Evolutionary conservation across 1,140 invertebrate genomes (phyloP).

Genomic region (Atopsyche davidsoni): DNA sequence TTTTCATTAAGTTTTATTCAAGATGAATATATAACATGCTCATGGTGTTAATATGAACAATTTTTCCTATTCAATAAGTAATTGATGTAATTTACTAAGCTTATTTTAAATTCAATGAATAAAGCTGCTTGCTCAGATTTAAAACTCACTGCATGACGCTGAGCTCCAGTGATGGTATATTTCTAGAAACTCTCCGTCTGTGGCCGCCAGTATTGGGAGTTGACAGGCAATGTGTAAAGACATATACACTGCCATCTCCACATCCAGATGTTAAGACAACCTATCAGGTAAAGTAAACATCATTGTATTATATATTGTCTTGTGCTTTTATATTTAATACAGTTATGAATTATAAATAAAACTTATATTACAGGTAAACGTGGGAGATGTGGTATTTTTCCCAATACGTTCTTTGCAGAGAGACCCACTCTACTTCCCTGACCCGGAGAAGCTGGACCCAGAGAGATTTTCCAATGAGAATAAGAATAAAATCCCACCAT

Average conservation of each 20-base stretch:
- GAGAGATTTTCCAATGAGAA: slow-evolving; percentile 47
- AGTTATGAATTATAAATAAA: no score
- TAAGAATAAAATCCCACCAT: slow-evolving; percentile 32
- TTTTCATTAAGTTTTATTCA: no score
- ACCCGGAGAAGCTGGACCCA: slow-evolving; percentile 49
- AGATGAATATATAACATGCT: no score
- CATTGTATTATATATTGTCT: no score
- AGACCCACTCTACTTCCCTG: slow-evolving; percentile 41
- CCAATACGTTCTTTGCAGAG: slow-evolving; percentile 46
- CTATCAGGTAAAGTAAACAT: slow-evolving; percentile 4
- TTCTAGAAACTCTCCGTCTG: slow-evolving; percentile 20
- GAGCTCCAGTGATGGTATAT: neutral
- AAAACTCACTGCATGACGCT: neutral
- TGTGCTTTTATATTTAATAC: no score
- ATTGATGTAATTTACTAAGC: no score
- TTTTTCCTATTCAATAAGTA: no score
- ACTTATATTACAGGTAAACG: slow-evolving; percentile 7
- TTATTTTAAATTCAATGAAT: no score
- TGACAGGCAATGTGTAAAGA: slow-evolving; percentile 23
- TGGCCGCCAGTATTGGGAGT: slow-evolving; percentile 19
- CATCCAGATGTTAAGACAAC: neutral
- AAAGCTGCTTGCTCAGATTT: neutral
- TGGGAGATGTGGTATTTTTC: slow-evolving; percentile 31
- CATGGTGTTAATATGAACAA: no score
- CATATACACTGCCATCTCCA: slow-evolving; percentile 20